Evolutionary conservation across 2,888 invertebrate genomes (phyloP).

Genomic region (Anthrax anthrax): DNA sequence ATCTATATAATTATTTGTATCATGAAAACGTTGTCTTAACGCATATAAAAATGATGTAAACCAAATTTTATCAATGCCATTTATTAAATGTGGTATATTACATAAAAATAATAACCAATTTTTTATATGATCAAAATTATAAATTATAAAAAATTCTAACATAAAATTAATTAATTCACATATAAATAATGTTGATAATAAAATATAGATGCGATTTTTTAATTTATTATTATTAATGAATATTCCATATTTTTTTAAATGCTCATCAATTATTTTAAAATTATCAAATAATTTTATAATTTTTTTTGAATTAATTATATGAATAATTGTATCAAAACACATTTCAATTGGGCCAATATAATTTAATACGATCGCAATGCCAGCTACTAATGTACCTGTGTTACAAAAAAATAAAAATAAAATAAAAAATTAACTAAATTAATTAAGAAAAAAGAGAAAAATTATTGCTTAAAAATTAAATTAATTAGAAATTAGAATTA

Average conservation of each 20-base stretch:
- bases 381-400: conserved; percentile 29
- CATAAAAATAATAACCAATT: conserved; percentile 26
- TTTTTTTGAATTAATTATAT: conserved; percentile 24
- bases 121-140: conserved; percentile 21
- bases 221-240: conserved; percentile 20
- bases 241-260: conserved; percentile 24
- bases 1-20: conserved; percentile 20
- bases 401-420: too few species aligned
- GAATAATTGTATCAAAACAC: conserved; percentile 28
- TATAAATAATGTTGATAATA: conserved; percentile 21
- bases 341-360: conserved; percentile 32
- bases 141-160: conserved; percentile 21
- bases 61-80: conserved; percentile 32
- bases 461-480: background rate
- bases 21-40: conserved; percentile 26
- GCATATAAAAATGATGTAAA: conserved; percentile 27
- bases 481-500: too few species aligned
- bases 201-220: conserved; percentile 19
- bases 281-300: conserved; percentile 26
- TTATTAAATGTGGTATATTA: conserved; percentile 26
- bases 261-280: conserved; percentile 28
- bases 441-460: too few species aligned
- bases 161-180: conserved; percentile 23
- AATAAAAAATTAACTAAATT: too few species aligned
- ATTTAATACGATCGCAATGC: conserved; percentile 30